Percentiles rank a stretch among this genome's conserved stretches.
Evolutionary conservation across 2,797 vertebrate genomes (phyloP).

Genomic region (Helarctos malayanus): DNA sequence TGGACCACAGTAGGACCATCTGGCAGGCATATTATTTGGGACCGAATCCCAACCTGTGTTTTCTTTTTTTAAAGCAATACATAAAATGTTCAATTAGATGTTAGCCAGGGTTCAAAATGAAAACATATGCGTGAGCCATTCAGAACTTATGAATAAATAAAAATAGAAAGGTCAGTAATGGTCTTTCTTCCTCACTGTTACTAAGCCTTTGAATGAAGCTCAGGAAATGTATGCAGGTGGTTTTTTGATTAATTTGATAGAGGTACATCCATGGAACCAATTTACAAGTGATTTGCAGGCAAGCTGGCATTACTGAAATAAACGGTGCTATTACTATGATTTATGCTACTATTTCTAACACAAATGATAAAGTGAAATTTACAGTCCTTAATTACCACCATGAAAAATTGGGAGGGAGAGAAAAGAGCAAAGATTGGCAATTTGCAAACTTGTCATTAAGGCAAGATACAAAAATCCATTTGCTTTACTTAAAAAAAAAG

Average conservation of each 20-base stretch:
- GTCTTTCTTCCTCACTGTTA: constrained; percentile 39
- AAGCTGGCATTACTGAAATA: constrained; percentile 83
- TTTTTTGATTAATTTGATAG: constrained; percentile 86
- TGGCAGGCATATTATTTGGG: constrained; percentile 36
- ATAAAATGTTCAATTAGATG: not conserved
- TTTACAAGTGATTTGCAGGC: constrained; percentile 84
- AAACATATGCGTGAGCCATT: constrained; percentile 53
- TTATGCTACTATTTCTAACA: constrained; percentile 83
- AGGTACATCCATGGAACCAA: constrained; percentile 84
- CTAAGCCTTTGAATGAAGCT: constrained; percentile 70
- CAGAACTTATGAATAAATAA: constrained; percentile 68
- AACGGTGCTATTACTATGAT: constrained; percentile 85
- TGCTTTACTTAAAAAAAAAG: constrained; percentile 27
- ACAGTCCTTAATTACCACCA: constrained; percentile 81
- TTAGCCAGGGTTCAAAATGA: constrained; percentile 54
- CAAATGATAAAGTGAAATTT: constrained; percentile 85
- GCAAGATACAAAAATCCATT: constrained; percentile 76
- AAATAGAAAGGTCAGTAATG: constrained; percentile 69
- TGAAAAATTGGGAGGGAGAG: constrained; percentile 74
- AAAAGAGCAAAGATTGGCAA: constrained; percentile 78
- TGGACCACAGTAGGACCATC: constrained; percentile 68
- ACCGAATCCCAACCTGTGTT: constrained; percentile 40
- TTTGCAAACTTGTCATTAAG: constrained; percentile 83
- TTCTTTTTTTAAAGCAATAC: not conserved
- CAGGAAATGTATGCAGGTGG: constrained; percentile 75